A percentile compares a stretch with the other conserved stretches of the same genome.
Conservation (phyloP, 2,797 vertebrate genomes). For the Pygocentrus nattereri region DNA sequence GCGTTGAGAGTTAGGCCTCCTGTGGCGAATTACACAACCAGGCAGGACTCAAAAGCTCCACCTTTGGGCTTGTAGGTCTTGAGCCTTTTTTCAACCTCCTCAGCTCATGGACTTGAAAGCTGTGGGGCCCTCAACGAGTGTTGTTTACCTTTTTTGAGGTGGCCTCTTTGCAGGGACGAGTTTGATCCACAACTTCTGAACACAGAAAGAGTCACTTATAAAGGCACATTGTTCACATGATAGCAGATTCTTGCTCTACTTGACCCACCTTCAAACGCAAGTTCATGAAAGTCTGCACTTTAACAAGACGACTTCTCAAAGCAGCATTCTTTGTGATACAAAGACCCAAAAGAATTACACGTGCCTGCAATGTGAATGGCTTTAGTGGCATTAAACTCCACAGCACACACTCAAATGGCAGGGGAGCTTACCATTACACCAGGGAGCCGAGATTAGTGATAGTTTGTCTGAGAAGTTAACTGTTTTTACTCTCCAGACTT, state of each 20-base stretch:
- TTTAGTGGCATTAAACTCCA: conserved; percentile 66
- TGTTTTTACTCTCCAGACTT: not conserved
- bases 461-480: not conserved
- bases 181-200: not conserved
- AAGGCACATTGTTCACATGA: not conserved
- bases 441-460: not conserved
- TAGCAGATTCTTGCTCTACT: not conserved
- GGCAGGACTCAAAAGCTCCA: conserved; percentile 19
- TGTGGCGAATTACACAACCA: conserved; percentile 18
- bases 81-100: conserved; percentile 16
- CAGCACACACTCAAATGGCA: conserved; percentile 32
- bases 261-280: conserved; percentile 24
- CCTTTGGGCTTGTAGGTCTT: not conserved
- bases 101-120: not conserved
- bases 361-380: conserved; percentile 74
- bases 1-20: conserved; percentile 8
- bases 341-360: conserved; percentile 71
- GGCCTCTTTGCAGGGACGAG: not conserved
- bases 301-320: conserved; percentile 61
- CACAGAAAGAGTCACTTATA: not conserved
- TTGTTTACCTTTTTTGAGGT: not conserved
- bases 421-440: conserved; percentile 4
- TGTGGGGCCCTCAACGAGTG: not conserved
- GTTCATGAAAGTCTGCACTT: conserved; percentile 10
- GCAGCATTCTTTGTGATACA: conserved; percentile 74